Percentiles rank a stretch among this genome's conserved stretches.
Evolutionary conservation across 1,140 invertebrate genomes (phyloP).

Genomic region (Pogonus chalceus): DNA sequence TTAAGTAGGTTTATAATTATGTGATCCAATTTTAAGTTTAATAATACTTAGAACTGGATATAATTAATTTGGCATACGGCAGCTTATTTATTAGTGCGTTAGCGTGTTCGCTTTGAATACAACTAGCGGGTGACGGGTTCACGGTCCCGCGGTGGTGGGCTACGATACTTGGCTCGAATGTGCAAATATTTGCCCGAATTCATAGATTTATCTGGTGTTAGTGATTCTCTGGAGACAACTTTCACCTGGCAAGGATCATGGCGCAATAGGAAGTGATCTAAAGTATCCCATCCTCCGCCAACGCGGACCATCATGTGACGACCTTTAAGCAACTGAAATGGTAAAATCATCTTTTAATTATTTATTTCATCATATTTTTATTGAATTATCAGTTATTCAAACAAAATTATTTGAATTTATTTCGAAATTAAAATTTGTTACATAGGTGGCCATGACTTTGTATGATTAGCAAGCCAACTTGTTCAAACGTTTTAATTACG

Average conservation of each 20-base stretch:
- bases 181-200: constrained; percentile 49
- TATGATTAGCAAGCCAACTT: no score
- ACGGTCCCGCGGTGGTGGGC: constrained; percentile 44
- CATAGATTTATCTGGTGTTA: constrained; percentile 37
- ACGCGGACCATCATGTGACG: constrained; percentile 90
- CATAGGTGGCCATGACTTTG: no score
- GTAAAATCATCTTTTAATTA: neutral
- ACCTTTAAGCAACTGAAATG: constrained; percentile 66
- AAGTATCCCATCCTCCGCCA: constrained; percentile 85
- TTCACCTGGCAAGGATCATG: constrained; percentile 83
- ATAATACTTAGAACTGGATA: constrained; percentile 23
- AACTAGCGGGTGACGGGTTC: constrained; percentile 25
- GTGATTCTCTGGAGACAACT: constrained; percentile 42
- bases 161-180: constrained; percentile 62
- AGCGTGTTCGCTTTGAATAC: constrained; percentile 35
- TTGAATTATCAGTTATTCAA: neutral
- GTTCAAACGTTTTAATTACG: no score
- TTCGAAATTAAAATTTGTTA: neutral
- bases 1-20: constrained; percentile 18
- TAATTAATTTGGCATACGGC: constrained; percentile 8
- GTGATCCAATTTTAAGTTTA: constrained; percentile 33
- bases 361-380: neutral
- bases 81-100: constrained; percentile 25
- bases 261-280: constrained; percentile 81
- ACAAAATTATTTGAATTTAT: neutral